Base-by-base conservation (phyloP, 2,797 vertebrate species). In the Silurus aristotelis region DNA sequence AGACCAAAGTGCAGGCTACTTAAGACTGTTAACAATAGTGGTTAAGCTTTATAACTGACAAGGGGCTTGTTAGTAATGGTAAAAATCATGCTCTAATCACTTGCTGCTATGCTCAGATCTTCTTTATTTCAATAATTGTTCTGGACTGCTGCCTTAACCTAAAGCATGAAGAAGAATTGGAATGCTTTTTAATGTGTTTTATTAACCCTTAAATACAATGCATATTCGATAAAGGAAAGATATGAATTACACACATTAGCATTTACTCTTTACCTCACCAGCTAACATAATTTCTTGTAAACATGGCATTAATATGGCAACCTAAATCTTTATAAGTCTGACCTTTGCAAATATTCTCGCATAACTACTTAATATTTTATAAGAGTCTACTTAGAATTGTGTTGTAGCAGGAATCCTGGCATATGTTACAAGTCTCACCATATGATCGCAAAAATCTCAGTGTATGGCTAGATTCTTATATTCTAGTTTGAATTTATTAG, bases 21-120 rank as follows among this genome's bases (percentile, higher is more conserved):
- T 83, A 76, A 60, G 58, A 48, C 80, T 52, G 78, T 86, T 87
- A 89, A 89, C 86, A 89, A 75, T 56, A 67, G 75, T 48, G 14
- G 2, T 77, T 70, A 71, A 66, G 63, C 75, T 86, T 86, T 87
- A 83, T 84, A 87, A 83, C 80, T 83, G 86, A 86, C 82, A 60
- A 64, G 86, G 86, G 86, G 61, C 78, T 82, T 80, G 17, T 86
- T 87, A 87, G 52, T 12, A 84, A 86, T 58, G 73, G 72, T 86
- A 61, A 27, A 82, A 87, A 56, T 84, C 82, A 72, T 75, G 60
- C 73, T 85, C 76, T 84, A 63, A 55, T 73, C 83, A 72, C 48
- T 75, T 79, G 61, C 63, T 77, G 46, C 48, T 9, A 46, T 77
- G 58, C 20, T 14, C 9, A 78, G 64, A 67, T 80, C 68, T 80